A percentile compares a stretch with the other conserved stretches of the same genome.
phyloP scores from a whole-genome alignment of 2,113 vertebrate genomes.

The Oreochromis spilurus region DNA sequence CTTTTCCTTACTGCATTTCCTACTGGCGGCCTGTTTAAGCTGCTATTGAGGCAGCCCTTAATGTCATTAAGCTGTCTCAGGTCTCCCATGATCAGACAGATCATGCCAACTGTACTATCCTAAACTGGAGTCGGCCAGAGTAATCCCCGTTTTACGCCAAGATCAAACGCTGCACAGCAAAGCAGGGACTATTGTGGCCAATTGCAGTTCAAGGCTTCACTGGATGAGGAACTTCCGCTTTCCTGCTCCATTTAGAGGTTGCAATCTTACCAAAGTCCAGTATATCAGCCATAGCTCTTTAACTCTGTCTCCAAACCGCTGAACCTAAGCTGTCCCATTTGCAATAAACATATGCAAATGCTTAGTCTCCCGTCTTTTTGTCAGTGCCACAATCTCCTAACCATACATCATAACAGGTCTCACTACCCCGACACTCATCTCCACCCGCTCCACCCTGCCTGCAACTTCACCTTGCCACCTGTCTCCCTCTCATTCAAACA shows the following conservation, averaged over 20 bases:
- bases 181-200: not conserved
- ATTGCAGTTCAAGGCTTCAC: not conserved
- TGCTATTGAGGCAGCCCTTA: not conserved
- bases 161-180: not conserved
- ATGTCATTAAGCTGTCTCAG: not conserved
- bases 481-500: not conserved
- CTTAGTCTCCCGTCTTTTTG: accelerated
- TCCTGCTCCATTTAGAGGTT: not conserved
- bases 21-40: not conserved
- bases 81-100: not conserved
- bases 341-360: not conserved
- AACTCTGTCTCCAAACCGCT: not conserved
- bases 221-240: not conserved
- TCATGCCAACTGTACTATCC: not conserved
- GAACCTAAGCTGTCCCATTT: not conserved
- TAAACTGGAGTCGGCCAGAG: not conserved
- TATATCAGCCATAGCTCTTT: not conserved
- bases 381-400: not conserved
- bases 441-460: not conserved
- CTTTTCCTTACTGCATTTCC: not conserved
- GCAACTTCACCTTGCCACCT: not conserved
- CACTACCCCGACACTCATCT: not conserved
- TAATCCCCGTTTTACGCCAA: not conserved
- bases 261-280: not conserved
- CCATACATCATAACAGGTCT: not conserved